phyloP scores from a whole-genome alignment of 2,888 invertebrate species.

The Caenorhabditis parvicauda region DNA sequence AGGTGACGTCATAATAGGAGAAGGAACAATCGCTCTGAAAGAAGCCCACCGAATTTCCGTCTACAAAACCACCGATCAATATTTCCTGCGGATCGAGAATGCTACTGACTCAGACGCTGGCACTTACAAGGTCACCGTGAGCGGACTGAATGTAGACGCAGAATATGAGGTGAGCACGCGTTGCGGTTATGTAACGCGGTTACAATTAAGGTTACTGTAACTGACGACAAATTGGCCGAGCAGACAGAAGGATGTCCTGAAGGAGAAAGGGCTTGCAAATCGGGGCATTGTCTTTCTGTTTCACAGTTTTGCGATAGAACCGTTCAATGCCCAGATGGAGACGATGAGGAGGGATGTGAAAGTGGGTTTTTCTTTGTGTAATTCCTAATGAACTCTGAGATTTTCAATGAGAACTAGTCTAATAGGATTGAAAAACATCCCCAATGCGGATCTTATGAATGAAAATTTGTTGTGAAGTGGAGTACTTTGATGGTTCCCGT shows the following conservation, averaged over 20 bases:
- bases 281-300: conserved; percentile 48
- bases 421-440: too few relatives aligned
- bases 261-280: conserved; percentile 46
- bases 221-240: conserved; percentile 25
- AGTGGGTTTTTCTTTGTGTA: conserved; percentile 18
- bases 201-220: conserved; percentile 34
- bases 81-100: conserved; percentile 32
- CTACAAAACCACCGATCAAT: conserved; percentile 37
- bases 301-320: conserved; percentile 46
- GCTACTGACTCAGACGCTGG: conserved; percentile 36
- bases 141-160: conserved; percentile 41
- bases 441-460: too few relatives aligned
- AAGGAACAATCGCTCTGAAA: conserved; percentile 23
- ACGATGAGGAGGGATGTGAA: conserved; percentile 43
- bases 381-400: too few relatives aligned
- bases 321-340: conserved; percentile 50
- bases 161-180: conserved; percentile 23
- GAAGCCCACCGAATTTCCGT: conserved; percentile 32
- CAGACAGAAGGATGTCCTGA: conserved; percentile 40
- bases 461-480: too few relatives aligned
- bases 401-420: too few relatives aligned
- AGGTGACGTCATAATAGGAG: conserved; percentile 25
- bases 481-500: too few relatives aligned
- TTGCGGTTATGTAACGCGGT: not conserved
- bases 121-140: conserved; percentile 36